phyloP scores from a whole-genome alignment of 2,888 invertebrate genomes.

The Diarsia mendica region DNA sequence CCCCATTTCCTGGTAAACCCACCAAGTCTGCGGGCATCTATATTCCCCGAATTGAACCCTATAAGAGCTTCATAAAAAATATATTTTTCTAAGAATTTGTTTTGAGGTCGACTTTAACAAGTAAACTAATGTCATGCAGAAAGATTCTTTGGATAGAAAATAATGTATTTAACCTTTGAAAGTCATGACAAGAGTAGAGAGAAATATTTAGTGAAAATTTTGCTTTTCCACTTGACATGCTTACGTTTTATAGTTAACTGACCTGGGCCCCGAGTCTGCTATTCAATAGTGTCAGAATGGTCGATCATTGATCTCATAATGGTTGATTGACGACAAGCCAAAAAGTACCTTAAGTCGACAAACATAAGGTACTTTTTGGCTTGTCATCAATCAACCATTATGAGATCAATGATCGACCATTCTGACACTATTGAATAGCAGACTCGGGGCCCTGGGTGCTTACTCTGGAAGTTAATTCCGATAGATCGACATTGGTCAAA shows the following conservation, averaged over 20 bases:
- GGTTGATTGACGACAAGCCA: no score
- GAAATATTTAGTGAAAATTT: neutral
- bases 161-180: neutral
- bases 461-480: no score
- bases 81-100: conserved; percentile 2
- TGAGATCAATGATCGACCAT: no score
- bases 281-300: no score
- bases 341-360: no score
- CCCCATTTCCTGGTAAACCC: neutral
- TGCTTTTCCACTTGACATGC: neutral
- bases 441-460: no score
- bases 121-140: neutral
- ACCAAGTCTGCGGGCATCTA: neutral
- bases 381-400: no score
- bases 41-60: neutral
- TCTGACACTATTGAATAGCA: no score
- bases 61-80: neutral
- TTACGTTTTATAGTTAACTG: neutral
- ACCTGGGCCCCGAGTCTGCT: no score
- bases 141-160: neutral
- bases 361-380: no score
- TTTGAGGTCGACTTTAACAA: neutral
- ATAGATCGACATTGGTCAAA: no score
- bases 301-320: no score
- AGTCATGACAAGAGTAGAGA: neutral